Evolutionary conservation across 2,888 invertebrate genomes (phyloP), one percentile per base, ranked within the genome.

Genomic region (Blastobasis lacticolella): DNA sequence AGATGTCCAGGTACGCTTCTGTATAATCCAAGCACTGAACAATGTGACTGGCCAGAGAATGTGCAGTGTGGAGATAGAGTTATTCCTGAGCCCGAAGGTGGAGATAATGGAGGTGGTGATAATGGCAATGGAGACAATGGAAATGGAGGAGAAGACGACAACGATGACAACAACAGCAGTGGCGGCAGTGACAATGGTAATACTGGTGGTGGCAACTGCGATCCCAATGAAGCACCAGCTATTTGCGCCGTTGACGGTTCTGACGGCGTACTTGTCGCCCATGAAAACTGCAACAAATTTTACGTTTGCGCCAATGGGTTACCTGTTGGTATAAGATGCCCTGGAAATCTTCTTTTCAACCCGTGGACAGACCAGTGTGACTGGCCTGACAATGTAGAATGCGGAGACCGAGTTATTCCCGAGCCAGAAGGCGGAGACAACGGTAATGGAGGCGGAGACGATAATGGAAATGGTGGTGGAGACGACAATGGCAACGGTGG

Each of bases 211-310:
- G 23, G 64, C 44, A 63, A 61, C 37, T 57, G 60, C 40, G 56
- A 64, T 10, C 66, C 66, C 5, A 58, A 50, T 3, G 62, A 70
- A 54, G 72, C 72, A 37, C 56, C 63, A 0, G 43, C 55, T 0
- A 68, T 75, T 6, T 78, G 76, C 46, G 55, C 59, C 6, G 53
- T 56, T 6, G 52, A 58, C 5, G 62, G 57, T 8, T 71, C 74
- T 5, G 66, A 75, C 4, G 71, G 71, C 0, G 46, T 59, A 2
- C 51, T 73, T 0, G 54, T 73, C 1, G 69, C 73, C 0, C 61
- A 69, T 46, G 62, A 62, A 53, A 51, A 60, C 46, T 72, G 72
- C 50, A 63, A 60, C 51, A 54, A 70, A 37, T 72, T 66, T 50
- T 72, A 71, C 53, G 62, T 60, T 49, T 73, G 73, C 41, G 49